Evolutionary conservation across 2,113 vertebrate species (phyloP).

Genomic region (Xiphophorus couchianus): DNA sequence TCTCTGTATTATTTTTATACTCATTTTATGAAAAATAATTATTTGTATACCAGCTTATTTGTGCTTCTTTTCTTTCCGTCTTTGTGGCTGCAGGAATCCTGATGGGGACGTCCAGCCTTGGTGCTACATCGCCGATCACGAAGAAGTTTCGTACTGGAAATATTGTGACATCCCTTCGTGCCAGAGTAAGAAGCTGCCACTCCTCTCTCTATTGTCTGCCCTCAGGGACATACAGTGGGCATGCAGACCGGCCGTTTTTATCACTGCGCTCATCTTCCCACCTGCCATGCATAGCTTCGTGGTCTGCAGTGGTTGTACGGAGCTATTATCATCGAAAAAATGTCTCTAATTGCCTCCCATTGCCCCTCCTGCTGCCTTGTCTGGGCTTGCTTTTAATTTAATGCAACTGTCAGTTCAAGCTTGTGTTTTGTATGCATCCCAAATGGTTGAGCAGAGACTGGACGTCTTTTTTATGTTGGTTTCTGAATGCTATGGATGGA

Average conservation of each 20-base stretch:
- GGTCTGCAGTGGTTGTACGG: conserved; percentile 44
- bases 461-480: neutral
- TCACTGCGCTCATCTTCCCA: conserved; percentile 40
- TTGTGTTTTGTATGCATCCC: conserved; percentile 24
- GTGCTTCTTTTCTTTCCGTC: too few relatives aligned
- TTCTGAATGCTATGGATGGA: neutral
- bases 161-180: conserved; percentile 95
- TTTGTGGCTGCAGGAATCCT: conserved; percentile 85
- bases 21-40: neutral
- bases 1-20: neutral
- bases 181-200: conserved; percentile 85
- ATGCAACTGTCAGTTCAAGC: conserved; percentile 62
- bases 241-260: conserved; percentile 10
- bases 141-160: conserved; percentile 95
- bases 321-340: conserved; percentile 70
- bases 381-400: conserved; percentile 57
- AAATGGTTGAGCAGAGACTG: neutral
- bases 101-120: conserved; percentile 96
- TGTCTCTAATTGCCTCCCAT: conserved; percentile 72
- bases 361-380: conserved; percentile 58
- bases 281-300: conserved; percentile 58
- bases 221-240: conserved; percentile 10
- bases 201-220: conserved; percentile 2
- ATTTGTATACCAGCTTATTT: neutral
- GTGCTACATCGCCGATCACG: conserved; percentile 94